These are phyloP conservation scores for Gavia stellata DNA, from an alignment of 2,113 vertebrate genomes.

Conservation along the genomic window DNA sequence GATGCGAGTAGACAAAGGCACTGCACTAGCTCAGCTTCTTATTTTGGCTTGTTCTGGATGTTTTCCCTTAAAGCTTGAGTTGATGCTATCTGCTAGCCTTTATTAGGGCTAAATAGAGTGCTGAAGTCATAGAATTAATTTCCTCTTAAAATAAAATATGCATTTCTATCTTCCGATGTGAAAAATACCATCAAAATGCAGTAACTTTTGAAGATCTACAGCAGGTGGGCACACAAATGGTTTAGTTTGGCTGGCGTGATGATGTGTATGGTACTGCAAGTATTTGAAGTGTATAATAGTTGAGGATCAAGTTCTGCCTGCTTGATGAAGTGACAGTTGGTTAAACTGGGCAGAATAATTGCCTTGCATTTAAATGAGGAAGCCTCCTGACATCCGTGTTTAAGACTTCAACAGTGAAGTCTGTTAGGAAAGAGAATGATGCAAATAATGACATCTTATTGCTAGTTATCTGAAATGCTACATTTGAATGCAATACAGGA, in stretches of 20 bases:
- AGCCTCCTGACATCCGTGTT: neutral
- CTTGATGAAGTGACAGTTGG: conserved; percentile 14
- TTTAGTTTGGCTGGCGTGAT: neutral
- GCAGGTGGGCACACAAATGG: neutral
- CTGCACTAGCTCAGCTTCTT: neutral
- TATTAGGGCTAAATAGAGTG: neutral
- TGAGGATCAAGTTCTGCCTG: neutral
- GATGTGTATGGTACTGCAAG: neutral
- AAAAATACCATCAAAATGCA: neutral
- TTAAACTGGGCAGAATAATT: conserved; percentile 6
- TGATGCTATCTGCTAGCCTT: neutral
- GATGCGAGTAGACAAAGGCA: neutral
- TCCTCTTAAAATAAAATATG: neutral
- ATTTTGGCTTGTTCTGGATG: neutral
- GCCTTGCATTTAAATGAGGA: conserved; percentile 28
- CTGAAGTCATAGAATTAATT: neutral
- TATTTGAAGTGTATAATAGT: neutral
- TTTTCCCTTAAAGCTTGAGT: neutral
- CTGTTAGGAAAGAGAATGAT: neutral
- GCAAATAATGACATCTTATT: neutral
- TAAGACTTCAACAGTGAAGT: neutral
- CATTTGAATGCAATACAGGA: neutral
- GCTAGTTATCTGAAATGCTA: neutral
- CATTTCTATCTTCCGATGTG: neutral
- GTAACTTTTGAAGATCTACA: neutral